A percentile compares a stretch with the other conserved stretches of the same genome.
These are phyloP conservation scores for Pollenia griseotomentosa DNA, from an alignment of 2,888 invertebrate genomes.

Conservation along the genomic window DNA sequence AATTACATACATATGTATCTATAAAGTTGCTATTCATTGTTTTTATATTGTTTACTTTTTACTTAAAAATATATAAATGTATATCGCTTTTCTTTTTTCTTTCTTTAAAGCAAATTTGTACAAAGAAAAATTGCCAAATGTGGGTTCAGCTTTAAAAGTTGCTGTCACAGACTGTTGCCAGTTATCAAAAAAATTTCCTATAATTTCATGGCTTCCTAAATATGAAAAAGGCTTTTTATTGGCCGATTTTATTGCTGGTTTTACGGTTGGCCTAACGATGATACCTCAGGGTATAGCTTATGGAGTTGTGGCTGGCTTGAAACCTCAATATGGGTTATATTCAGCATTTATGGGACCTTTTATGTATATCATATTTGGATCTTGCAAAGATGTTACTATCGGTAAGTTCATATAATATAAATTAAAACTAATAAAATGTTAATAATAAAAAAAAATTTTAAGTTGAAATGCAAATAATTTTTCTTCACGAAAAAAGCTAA, in stretches of 20 bases:
- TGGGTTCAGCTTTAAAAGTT: slow-evolving; percentile 77
- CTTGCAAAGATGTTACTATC: slow-evolving; percentile 92
- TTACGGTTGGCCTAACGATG: slow-evolving; percentile 92
- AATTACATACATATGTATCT: no score
- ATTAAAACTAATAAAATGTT: not conserved
- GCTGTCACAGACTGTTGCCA: slow-evolving; percentile 84
- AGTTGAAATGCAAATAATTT: no score
- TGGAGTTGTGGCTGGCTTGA: slow-evolving; percentile 90
- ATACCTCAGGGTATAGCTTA: slow-evolving; percentile 95
- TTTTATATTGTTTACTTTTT: not conserved
- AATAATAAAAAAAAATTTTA: no score
- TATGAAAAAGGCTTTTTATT: slow-evolving; percentile 88
- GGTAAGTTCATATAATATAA: slow-evolving; percentile 84
- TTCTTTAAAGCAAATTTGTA: slow-evolving; percentile 79
- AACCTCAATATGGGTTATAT: slow-evolving; percentile 93
- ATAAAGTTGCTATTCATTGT: no score
- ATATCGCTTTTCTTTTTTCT: not conserved
- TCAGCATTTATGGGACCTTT: slow-evolving; percentile 98
- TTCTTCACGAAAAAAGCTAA: no score
- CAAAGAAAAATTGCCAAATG: slow-evolving; percentile 80
- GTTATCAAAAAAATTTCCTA: slow-evolving; percentile 87
- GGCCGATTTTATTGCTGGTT: slow-evolving; percentile 93
- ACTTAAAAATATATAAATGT: not conserved
- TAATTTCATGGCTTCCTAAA: slow-evolving; percentile 90
- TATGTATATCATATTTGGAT: slow-evolving; percentile 95